Percentiles rank a stretch among this genome's conserved stretches.
Evolutionary conservation across 1,140 invertebrate genomes (phyloP).

Genomic region (Samia ricini): DNA sequence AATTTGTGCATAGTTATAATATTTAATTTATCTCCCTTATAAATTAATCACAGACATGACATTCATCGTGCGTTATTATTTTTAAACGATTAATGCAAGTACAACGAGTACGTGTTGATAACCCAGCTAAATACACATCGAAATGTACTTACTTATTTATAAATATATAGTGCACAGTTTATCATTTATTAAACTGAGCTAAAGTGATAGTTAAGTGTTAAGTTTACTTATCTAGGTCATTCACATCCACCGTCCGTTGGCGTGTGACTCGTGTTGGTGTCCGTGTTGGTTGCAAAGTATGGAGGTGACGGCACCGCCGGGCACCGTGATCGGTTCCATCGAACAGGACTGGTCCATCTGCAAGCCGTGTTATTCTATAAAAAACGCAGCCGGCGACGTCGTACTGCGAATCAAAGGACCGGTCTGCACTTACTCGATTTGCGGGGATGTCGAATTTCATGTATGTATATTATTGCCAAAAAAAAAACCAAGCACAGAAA

Average conservation of each 20-base stretch:
- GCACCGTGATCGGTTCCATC: conserved; percentile 86
- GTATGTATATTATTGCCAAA: conserved; percentile 57
- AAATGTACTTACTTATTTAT: not conserved
- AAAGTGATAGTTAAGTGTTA: not conserved
- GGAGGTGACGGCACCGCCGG: conserved; percentile 86
- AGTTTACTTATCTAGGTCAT: conserved; percentile 77
- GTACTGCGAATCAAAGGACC: conserved; percentile 92
- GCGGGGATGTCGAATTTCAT: conserved; percentile 87
- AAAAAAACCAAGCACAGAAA: no score
- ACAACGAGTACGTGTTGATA: no score
- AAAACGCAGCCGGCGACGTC: conserved; percentile 86
- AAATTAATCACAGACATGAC: no score
- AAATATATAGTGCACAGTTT: not conserved
- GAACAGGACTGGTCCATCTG: conserved; percentile 92
- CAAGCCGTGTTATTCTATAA: conserved; percentile 87
- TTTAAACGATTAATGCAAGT: no score
- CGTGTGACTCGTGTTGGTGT: conserved; percentile 88
- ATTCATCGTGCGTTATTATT: no score
- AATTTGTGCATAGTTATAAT: no score
- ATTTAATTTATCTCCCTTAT: no score
- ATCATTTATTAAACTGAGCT: not conserved
- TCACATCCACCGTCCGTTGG: conserved; percentile 85
- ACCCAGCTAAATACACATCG: not conserved
- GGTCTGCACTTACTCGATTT: conserved; percentile 87
- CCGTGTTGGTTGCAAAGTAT: conserved; percentile 92